Base-by-base conservation (phyloP, 1,140 invertebrate genomes). In the Zaprionus davidi region DNA sequence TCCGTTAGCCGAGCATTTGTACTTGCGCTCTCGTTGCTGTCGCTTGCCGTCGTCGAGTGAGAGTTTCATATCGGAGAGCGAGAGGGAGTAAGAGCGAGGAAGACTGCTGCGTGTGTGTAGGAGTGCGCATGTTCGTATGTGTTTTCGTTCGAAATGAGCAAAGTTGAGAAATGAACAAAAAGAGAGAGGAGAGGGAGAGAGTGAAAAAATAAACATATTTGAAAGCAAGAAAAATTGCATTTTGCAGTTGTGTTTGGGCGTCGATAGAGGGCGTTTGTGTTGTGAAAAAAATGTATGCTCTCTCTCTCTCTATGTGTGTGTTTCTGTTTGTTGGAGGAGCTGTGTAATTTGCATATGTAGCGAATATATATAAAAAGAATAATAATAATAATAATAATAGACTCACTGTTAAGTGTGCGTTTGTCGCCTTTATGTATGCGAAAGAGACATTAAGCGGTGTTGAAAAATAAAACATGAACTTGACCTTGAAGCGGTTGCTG, bases 381-480 rank as follows among this genome's bases (percentile, higher is more conserved):
- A 85, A 88, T 34, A 71, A 72, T 63, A 66, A 76, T 71, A 82
- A 69, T 67, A 63, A 76, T 75, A 84, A n/a, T n/a, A 82, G 76
- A 82, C 63, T 75, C 53, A 58, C 51, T 24, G 41, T 64, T 69
- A 15, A 63, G 44, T 26, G 51, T 49, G n/a, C 7, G 41, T 36
- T 36, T 41, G 63, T 28, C 46, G 49, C 57, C 36, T 51, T 38
- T 41, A 24, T 41, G 24, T 65, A 34, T 75, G 49, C 17, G 70
- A 86, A 72, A 79, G 55, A 71, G 59, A 84, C 55, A 65, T 58
- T 56, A 59, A 70, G 49, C 58, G 17, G 34, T 20, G 17, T 59
- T 87, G 65, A 81, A 77, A 79, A 79, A 82, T 82, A 68, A 71
- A 77, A 81, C 78, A 79, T 80, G 78, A 80, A 80, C 77, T 88